Evolutionary conservation across 2,888 invertebrate species (phyloP).

Genomic region (Allolobophora icterica): DNA sequence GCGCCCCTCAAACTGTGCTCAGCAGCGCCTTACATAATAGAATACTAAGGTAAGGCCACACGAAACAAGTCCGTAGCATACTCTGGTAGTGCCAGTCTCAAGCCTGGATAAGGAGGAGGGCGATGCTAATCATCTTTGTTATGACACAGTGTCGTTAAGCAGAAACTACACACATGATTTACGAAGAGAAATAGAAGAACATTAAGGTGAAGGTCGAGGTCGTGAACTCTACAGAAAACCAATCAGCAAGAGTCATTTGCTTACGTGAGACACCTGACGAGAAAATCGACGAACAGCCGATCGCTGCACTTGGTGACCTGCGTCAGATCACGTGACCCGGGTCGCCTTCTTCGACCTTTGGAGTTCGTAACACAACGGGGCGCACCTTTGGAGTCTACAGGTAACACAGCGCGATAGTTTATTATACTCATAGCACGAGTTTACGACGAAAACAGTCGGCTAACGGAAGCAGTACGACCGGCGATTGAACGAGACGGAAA

Average conservation of each 20-base stretch:
- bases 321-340: constrained; percentile 81
- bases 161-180: too few species aligned
- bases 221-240: background rate
- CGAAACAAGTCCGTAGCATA: too few species aligned
- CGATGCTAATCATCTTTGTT: too few species aligned
- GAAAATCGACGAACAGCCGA: constrained; percentile 87
- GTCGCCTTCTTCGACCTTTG: constrained; percentile 88
- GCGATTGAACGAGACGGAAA: too few species aligned
- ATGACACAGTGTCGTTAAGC: too few species aligned
- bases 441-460: too few species aligned
- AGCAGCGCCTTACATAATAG: too few species aligned
- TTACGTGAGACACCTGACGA: constrained; percentile 87
- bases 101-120: too few species aligned
- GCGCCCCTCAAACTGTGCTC: too few species aligned
- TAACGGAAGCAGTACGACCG: too few species aligned
- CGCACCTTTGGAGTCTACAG: constrained; percentile 86
- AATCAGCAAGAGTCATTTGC: constrained; percentile 64
- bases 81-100: too few species aligned
- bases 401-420: background rate
- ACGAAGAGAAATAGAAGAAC: constrained; percentile 56
- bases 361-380: constrained; percentile 90
- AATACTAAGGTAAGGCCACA: too few species aligned
- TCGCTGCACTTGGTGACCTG: constrained; percentile 85
- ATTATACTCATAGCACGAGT: background rate
- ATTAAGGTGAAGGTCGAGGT: background rate